Evolutionary conservation across 37 sponge, comb jelly and placozoan species (phyloP), one percentile per base, ranked within the genome.

Genomic region (Bolinopsis microptera): DNA sequence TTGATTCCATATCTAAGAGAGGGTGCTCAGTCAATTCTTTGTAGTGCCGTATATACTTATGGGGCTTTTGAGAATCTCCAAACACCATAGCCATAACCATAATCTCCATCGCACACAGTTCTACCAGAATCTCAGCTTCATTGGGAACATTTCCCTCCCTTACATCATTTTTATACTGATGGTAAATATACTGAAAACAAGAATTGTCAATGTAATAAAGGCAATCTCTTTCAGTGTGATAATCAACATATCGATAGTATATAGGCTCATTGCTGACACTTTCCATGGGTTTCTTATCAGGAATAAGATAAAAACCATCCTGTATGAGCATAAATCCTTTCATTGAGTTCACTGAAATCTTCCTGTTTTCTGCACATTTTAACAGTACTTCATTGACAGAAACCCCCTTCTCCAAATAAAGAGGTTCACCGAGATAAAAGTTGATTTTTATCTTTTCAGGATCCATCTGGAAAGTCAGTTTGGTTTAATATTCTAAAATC

Each of bases 211-310:
- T 86, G 48, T 86, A 86, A 38, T 86, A 86, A 28, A 86, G 48
- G 31, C 61, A 86, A 86, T 86, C 90, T n/a, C 61, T 38, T 22
- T 86, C 90, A n/a, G 90, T 86, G 61, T 86, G 90, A 27, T 86
- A 86, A 38, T 86, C 90, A 16, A 86, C 90, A 86, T 86, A 86
- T n/a, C 90, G 41, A 40, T 86, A 86, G 48, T 41, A 86, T 39
- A 86, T 86, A 2, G 90, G 41, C 90, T 86, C 61, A 40, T 86
- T 34, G 23, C 30, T 25, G 35, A 34, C 80, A 32, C 27, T 77
- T 32, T 32, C 33, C 24, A 86, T 38, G 22, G 61, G 2, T 27
- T 86, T 28, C 1, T 86, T 48, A 41, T 13, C 26, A 41, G 90
- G 90, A 41, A 86, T 86, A 34, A 86, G 39, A 23, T 86, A 86